Base-by-base conservation (phyloP, 2,113 vertebrate genomes). In the Gasterosteus nipponicus region DNA sequence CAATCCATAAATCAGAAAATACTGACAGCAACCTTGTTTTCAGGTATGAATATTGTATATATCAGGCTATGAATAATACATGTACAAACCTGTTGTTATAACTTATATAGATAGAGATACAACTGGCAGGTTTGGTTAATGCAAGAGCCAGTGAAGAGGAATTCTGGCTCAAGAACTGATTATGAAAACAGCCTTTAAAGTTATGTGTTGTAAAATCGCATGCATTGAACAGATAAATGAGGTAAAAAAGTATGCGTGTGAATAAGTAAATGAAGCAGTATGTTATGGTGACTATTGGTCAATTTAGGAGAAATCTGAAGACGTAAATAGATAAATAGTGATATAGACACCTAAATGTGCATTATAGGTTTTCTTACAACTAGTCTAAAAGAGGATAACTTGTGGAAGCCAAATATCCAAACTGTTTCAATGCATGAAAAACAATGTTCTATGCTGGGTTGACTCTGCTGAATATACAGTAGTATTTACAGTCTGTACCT, bases 401-500 rank as follows among this genome's bases (percentile, higher is more conserved):
- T 42, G 41, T 42, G 41, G 41, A 42, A 42, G 41, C 10, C 12
- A 26, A 54, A 53, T 22, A 22, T 10, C 3, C 8, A 9, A 53
- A 54, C 9, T 54, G 2, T 10, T 12, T 22, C 10, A 22, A 53
- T 26, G 51, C 51, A 54, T 12, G n/a, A 53, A 22, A 53, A 10
- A 22, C 49, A 51, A 10, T 22, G 51, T 53, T 53, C 22, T 11
- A 5, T 54, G 9, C 51, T 11, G n/a, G 3, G 19, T 19, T 22
- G 49, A 22, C 9, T 22, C 51, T 11, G 22, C n/a, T 54, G 51
- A 26, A n/a, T 26, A 10, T 5, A 3, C 6, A 16, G 49, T 22
- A 6, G 18, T 7, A 14, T 91, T 54, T 3, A 16, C 19, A 16
- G 31, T 38, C 3, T 29, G 5, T 72, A 97, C 97, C 96, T 98